Percentiles rank a stretch among this genome's conserved stretches.
Conservation (phyloP, 2,888 invertebrate species). For the Thereva unica region DNA sequence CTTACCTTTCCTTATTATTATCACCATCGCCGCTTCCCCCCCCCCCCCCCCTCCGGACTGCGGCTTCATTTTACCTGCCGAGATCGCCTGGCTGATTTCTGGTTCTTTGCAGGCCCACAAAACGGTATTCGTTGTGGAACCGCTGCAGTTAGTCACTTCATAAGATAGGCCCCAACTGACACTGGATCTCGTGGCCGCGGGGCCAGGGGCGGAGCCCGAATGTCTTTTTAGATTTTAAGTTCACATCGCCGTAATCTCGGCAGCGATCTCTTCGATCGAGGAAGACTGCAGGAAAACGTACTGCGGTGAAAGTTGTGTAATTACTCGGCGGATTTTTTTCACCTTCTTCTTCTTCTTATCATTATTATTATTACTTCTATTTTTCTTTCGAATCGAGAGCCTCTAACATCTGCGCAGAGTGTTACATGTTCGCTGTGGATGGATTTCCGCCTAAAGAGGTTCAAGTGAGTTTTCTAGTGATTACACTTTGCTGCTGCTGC, state of each 20-base stretch:
- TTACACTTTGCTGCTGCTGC: neutral
- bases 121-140: slow-evolving; percentile 24
- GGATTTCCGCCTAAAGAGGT: slow-evolving; percentile 23
- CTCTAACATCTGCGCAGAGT: slow-evolving; percentile 6
- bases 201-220: neutral
- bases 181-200: neutral
- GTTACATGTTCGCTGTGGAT: neutral
- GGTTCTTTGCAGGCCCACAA: slow-evolving; percentile 7
- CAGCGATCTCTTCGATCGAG: slow-evolving; percentile 19
- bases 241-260: neutral
- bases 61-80: neutral
- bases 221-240: too few species aligned
- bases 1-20: too few species aligned
- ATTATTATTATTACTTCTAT: neutral
- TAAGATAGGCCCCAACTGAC: neutral
- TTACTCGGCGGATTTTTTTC: neutral
- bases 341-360: slow-evolving; percentile 1
- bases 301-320: slow-evolving; percentile 34
- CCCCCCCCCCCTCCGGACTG: too few species aligned
- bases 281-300: slow-evolving; percentile 25
- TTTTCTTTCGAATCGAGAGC: neutral
- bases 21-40: too few species aligned
- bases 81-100: slow-evolving; percentile 13
- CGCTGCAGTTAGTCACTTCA: too few species aligned
- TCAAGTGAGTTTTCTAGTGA: slow-evolving; percentile 17